Conservation (phyloP, 1,140 invertebrate genomes). For the Drosophila truncata region DNA sequence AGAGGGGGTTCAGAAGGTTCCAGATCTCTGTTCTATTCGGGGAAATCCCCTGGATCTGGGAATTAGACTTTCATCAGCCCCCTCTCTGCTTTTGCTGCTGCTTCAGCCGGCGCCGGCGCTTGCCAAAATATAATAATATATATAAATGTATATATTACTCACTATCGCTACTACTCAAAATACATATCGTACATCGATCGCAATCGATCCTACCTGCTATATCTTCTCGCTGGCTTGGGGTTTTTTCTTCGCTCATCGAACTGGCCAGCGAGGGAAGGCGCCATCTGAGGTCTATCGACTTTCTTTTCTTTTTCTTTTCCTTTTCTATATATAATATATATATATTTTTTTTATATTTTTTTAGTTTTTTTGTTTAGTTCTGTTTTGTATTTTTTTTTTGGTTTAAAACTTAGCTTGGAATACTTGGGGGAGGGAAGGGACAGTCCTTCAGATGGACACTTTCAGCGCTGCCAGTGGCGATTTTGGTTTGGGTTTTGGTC, state of each 20-base stretch:
- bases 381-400: neutral
- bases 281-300: constrained; percentile 5
- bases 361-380: neutral
- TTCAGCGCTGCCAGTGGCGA: constrained; percentile 9
- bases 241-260: constrained; percentile 15
- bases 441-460: neutral
- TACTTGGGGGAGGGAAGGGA: constrained; percentile 9
- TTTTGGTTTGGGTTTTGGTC: constrained; percentile 12
- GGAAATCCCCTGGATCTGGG: neutral
- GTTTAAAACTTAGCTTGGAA: constrained; percentile 20
- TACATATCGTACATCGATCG: constrained; percentile 43
- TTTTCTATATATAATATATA: neutral
- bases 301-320: neutral
- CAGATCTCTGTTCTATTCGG: neutral
- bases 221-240: constrained; percentile 63
- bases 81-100: constrained; percentile 40
- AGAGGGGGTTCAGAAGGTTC: too few species aligned
- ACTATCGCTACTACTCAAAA: constrained; percentile 53
- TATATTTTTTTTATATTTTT: neutral
- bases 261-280: neutral
- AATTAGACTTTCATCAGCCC: neutral
- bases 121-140: constrained; percentile 54
- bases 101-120: constrained; percentile 75
- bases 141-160: constrained; percentile 32
- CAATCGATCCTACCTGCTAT: constrained; percentile 50